A percentile compares a stretch with the other conserved stretches of the same genome.
Evolutionary conservation across 2,888 invertebrate species (phyloP).

Genomic region (Lepidocyrtoides sp.): DNA sequence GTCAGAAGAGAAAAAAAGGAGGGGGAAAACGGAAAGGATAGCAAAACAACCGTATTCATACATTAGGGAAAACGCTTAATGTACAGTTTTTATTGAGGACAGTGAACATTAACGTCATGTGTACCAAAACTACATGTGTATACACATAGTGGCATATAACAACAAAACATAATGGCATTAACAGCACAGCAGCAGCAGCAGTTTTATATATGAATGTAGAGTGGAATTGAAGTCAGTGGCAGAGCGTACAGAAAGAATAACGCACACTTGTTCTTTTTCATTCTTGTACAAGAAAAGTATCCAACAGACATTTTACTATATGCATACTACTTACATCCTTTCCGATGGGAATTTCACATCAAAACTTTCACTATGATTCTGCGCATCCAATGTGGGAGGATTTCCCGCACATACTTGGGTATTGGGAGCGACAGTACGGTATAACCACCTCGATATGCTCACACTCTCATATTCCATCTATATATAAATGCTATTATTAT

Average conservation of each 20-base stretch:
- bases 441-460: slow-evolving; percentile 62
- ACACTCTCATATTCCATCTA: neutral
- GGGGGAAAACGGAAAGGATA: slow-evolving; percentile 20
- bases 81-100: slow-evolving; percentile 58
- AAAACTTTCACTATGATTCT: slow-evolving; percentile 74
- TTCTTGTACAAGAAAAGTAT: neutral
- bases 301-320: neutral
- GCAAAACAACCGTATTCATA: neutral
- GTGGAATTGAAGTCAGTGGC: neutral
- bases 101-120: slow-evolving; percentile 51
- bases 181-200: neutral
- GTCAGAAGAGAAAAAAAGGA: neutral
- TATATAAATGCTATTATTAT: neutral
- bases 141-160: neutral
- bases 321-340: neutral
- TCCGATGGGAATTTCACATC: slow-evolving; percentile 69
- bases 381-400: slow-evolving; percentile 78
- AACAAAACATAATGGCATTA: neutral
- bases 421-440: slow-evolving; percentile 76
- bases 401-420: slow-evolving; percentile 78
- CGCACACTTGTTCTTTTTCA: too few relatives aligned
- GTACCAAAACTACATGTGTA: neutral
- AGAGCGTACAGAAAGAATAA: neutral
- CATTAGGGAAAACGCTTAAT: slow-evolving; percentile 42
- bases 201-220: neutral